phyloP scores from a whole-genome alignment of 2,888 invertebrate genomes.

The Drosophila kambysellisi region DNA sequence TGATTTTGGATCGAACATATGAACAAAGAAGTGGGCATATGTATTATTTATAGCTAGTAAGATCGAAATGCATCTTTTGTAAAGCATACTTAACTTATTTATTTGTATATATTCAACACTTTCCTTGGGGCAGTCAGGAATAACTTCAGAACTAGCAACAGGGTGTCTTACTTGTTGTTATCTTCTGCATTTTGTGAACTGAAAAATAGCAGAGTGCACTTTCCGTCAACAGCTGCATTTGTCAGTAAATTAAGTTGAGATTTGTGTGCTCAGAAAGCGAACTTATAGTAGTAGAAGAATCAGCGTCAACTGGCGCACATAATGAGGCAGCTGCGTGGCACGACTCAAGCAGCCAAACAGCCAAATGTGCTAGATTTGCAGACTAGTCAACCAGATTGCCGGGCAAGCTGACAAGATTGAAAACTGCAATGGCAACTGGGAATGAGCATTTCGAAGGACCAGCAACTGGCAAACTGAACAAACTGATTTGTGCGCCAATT shows the following conservation, averaged over 20 bases:
- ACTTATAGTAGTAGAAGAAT: conserved; percentile 20
- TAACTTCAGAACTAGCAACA: neutral
- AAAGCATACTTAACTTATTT: neutral
- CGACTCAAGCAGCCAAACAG: conserved; percentile 51
- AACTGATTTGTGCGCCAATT: conserved; percentile 49
- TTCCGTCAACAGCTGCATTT: conserved; percentile 51
- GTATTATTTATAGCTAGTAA: neutral
- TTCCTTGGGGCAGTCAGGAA: neutral
- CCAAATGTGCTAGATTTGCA: conserved; percentile 29
- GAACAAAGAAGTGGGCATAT: too few species aligned
- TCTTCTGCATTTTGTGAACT: conserved; percentile 56
- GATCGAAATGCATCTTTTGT: neutral
- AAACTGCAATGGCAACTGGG: conserved; percentile 47
- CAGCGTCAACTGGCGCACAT: conserved; percentile 58
- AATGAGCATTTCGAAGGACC: conserved; percentile 15
- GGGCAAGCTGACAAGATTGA: conserved; percentile 49
- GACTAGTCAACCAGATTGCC: conserved; percentile 44
- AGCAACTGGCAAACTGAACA: conserved; percentile 22
- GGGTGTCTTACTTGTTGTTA: conserved; percentile 30
- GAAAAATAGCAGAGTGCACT: conserved; percentile 78
- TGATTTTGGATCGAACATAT: too few species aligned
- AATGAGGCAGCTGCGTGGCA: conserved; percentile 68
- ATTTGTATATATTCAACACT: neutral
- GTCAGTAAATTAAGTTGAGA: conserved; percentile 77
- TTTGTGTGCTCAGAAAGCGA: conserved; percentile 62